Evolutionary conservation across 2,113 vertebrate genomes (phyloP).

Genomic region (Aspidoscelis tigris): DNA sequence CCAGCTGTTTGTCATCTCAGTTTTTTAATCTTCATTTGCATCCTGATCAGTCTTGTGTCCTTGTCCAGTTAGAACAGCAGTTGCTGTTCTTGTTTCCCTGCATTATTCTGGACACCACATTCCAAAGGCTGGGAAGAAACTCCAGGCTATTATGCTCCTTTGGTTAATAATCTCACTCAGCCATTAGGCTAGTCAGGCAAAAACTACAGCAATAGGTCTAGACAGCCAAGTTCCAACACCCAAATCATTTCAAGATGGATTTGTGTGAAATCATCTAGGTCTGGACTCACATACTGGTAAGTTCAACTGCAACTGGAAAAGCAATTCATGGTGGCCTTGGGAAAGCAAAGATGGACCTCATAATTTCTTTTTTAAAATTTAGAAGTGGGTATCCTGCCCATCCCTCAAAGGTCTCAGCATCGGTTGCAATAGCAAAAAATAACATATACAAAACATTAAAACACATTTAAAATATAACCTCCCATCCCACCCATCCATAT

Average conservation of each 20-base stretch:
- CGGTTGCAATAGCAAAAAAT: no score
- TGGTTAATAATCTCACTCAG: neutral
- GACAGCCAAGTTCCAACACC: neutral
- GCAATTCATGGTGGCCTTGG: neutral
- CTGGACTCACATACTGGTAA: neutral
- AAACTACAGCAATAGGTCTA: neutral
- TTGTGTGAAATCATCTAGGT: neutral
- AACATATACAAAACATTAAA: no score
- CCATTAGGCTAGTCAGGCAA: neutral
- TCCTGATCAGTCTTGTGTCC: neutral
- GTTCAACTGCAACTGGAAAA: neutral
- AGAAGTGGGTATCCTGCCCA: no score
- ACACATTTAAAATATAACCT: no score
- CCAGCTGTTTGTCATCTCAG: no score
- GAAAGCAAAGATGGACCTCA: neutral
- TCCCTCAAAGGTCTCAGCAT: no score
- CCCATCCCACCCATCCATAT: neutral
- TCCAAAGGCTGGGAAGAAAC: neutral
- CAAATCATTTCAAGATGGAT: conserved; percentile 3
- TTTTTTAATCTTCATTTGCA: no score
- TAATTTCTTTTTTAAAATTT: neutral
- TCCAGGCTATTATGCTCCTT: neutral
- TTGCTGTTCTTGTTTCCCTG: neutral
- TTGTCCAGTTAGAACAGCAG: neutral
- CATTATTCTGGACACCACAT: neutral